Evolutionary conservation across 1,140 invertebrate genomes (phyloP), one percentile per base, ranked within the genome.

Genomic region (Apis cerana): DNA sequence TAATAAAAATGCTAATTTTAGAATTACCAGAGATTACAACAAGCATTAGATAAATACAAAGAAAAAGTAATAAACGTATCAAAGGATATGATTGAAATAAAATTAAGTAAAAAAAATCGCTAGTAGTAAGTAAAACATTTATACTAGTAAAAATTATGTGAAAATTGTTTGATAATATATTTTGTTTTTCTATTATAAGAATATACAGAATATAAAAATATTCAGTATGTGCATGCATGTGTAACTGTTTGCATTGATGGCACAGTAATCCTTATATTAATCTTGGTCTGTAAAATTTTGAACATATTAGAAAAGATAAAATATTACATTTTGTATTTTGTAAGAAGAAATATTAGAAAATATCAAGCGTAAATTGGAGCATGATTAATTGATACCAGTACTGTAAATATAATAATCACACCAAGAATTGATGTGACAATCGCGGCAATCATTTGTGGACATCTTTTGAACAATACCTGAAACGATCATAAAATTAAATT

Each of bases 21-120:
- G 95, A 94, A 95, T 69, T 92, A 95, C 58, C 82, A 92, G 9
- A 92, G 93, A 82, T 90, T 96, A 62, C 93, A 94, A 75, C 89
- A 94, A 64, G 88, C 95, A 5, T 93, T 96, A 48, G 86, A 93
- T 5, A 91, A 94, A 33, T 96, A 96, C 75, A 84, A 96, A 10
- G 87, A 94, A 75, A 96, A 94, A 15, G 94, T 95, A 0, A 91
- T 93, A 33, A 92, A 95, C 19, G 95, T 96, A 19, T 96, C 96
- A 7, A 91, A 94, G 50, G 95, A 96, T 82, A 96, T 95, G 92
- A 92, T 95, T 43, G 88, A 92, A 89, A 85, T 91, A n/a, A 93
- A 91, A 84, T 87, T 90, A 77, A 88, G 67, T 72, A 84, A 74
- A 12, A 88, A 85, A 62, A 75, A 87, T 12, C 88, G 76, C 33